phyloP scores from a whole-genome alignment of 1,140 invertebrate species.

The Drosophila pachea region DNA sequence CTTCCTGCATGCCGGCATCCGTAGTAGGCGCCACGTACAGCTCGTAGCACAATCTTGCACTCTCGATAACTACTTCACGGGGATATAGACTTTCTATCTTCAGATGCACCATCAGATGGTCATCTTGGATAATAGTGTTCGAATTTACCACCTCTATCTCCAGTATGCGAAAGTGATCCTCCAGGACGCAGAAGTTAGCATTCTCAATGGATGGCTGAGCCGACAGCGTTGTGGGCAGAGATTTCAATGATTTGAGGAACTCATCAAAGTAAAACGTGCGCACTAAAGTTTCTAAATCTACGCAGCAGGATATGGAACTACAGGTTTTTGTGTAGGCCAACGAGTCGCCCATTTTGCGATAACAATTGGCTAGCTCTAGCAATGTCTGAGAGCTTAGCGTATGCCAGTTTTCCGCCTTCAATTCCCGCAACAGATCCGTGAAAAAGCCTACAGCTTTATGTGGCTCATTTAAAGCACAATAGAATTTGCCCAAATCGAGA shows the following conservation, averaged over 20 bases:
- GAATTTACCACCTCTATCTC: constrained; percentile 62
- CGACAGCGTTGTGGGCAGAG: constrained; percentile 79
- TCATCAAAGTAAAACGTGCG: constrained; percentile 88
- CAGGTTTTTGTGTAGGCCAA: constrained; percentile 86
- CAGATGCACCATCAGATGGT: constrained; percentile 81
- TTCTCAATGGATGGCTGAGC: constrained; percentile 76
- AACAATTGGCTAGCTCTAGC: constrained; percentile 91
- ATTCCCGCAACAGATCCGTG: constrained; percentile 90
- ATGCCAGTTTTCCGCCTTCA: constrained; percentile 92
- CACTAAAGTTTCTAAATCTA: constrained; percentile 86
- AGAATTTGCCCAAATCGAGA: constrained; percentile 92
- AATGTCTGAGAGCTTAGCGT: constrained; percentile 89
- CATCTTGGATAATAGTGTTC: constrained; percentile 80
- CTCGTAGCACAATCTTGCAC: constrained; percentile 81
- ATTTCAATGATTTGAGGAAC: constrained; percentile 85
- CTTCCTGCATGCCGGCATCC: constrained; percentile 45
- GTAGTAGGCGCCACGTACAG: constrained; percentile 58
- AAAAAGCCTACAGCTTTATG: constrained; percentile 94
- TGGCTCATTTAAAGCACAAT: constrained; percentile 90
- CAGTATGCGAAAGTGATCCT: constrained; percentile 75
- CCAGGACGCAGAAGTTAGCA: constrained; percentile 70
- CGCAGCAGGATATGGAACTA: constrained; percentile 87
- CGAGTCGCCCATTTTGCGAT: constrained; percentile 87
- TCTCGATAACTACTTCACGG: constrained; percentile 80
- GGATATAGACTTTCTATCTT: constrained; percentile 82